Conservation (phyloP, 2,888 invertebrate genomes). For the Falcaria lacertinaria region DNA sequence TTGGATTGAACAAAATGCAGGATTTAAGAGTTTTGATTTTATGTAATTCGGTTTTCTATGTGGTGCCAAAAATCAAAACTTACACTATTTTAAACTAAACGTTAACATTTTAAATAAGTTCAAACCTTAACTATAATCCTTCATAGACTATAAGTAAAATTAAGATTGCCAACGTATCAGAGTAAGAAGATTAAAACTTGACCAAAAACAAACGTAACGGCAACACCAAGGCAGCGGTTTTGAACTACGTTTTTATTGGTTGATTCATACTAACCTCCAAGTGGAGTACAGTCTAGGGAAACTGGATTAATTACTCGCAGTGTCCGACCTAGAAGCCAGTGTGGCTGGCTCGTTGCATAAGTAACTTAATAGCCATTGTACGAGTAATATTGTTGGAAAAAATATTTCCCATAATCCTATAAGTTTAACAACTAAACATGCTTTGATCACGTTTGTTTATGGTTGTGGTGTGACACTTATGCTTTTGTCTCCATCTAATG, state of each 20-base stretch:
- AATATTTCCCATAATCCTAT: slow-evolving; percentile 19
- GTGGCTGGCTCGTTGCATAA: slow-evolving; percentile 24
- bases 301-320: slow-evolving; percentile 31
- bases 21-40: too few relatives aligned
- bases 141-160: too few relatives aligned
- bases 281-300: slow-evolving; percentile 12
- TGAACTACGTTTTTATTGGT: not conserved
- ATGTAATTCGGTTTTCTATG: too few relatives aligned
- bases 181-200: too few relatives aligned
- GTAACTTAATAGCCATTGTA: slow-evolving; percentile 20
- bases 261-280: not conserved
- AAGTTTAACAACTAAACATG: slow-evolving; percentile 5
- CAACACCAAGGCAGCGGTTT: not conserved
- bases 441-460: not conserved
- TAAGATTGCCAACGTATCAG: too few relatives aligned
- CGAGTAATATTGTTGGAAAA: slow-evolving; percentile 18
- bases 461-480: not conserved
- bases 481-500: not conserved
- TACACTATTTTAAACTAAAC: too few relatives aligned
- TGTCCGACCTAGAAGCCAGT: slow-evolving; percentile 28
- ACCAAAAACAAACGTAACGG: too few relatives aligned
- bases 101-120: too few relatives aligned
- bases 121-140: too few relatives aligned
- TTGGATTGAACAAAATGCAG: too few relatives aligned
- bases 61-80: too few relatives aligned